Base-by-base conservation (phyloP, 2,888 invertebrate genomes). In the Panzeria rudis region DNA sequence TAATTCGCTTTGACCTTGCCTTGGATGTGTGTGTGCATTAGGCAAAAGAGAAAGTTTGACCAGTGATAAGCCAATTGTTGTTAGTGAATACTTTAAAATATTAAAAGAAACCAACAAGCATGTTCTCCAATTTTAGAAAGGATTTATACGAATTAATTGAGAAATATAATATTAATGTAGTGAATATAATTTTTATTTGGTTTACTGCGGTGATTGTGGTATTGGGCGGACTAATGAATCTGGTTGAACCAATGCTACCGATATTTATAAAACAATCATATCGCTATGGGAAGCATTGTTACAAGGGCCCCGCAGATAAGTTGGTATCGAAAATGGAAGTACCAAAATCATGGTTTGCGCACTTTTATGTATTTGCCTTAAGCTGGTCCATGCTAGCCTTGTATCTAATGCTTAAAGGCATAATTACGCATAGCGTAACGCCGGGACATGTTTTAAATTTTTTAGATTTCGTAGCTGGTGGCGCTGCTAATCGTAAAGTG, bases 301-400 rank as follows among this genome's bases (percentile, higher is more conserved):
- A 94, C 86, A 94, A 94, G 88, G 94, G 94, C 0, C 52, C 86
- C 11, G 88, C 92, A 79, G 90, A 92, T 87, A 87, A 88, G 0
- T 54, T 93, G 1, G 87, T 94, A 0, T 90, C 89, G 52, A 88
- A 90, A 25, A 32, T 95, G 20, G 96, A 97, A 91, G 93, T 97
- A 59, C 97, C 97, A 0, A 97, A 97, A 92, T 94, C 95, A 61
- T 96, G 95, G 94, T 97, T 97, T 89, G 94, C 93, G 88, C 97
- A 97, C 92, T 97, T 97, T 90, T 97, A 97, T 90, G 90, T 95
- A 7, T 95, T 95, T 89, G 95, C 97, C 0, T 93, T 94, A 1
- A 87, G 95, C 32, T 93, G 94, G 88, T 94, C 95, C 72, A 90
- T 89, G 17, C 44, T 90, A 69, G 89, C 89, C 3, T 82, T 91